Conservation (phyloP, 2,113 vertebrate genomes). For the Centropus unirufus region DNA sequence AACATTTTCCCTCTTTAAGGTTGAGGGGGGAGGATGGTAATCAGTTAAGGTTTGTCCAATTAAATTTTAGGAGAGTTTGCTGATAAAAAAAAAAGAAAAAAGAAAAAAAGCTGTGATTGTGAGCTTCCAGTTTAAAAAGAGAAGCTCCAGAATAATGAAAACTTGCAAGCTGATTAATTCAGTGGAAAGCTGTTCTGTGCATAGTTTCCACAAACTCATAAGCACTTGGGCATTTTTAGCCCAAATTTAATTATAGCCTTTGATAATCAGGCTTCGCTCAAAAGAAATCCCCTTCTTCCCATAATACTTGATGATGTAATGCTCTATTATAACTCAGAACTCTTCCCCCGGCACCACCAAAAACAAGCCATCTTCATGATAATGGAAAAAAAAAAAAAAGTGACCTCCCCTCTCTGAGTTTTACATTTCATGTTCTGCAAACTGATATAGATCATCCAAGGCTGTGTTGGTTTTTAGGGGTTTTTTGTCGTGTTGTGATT, state of each 20-base stretch:
- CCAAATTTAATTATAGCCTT: constrained; percentile 95
- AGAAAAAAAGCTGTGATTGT: constrained; percentile 59
- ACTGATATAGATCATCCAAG: constrained; percentile 45
- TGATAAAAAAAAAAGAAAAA: constrained; percentile 51
- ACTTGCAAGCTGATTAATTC: constrained; percentile 88
- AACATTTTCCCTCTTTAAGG: constrained; percentile 73
- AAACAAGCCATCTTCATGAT: constrained; percentile 82
- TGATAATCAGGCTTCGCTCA: constrained; percentile 86
- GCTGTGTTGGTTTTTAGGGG: background rate
- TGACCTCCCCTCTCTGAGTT: constrained; percentile 80
- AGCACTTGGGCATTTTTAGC: constrained; percentile 91
- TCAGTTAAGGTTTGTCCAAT: constrained; percentile 84
- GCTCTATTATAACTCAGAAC: constrained; percentile 82
- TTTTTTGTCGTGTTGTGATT: background rate
- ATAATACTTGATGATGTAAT: constrained; percentile 92
- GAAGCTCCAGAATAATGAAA: constrained; percentile 79
- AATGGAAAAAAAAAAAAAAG: constrained; percentile 73
- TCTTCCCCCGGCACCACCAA: constrained; percentile 42
- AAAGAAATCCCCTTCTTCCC: constrained; percentile 87
- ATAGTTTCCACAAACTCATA: constrained; percentile 84
- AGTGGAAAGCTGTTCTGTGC: constrained; percentile 81
- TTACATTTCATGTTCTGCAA: constrained; percentile 69
- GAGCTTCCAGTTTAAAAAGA: constrained; percentile 83
- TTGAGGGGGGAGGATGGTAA: background rate
- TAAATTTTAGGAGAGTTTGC: constrained; percentile 82